Evolutionary conservation across 2,888 invertebrate genomes (phyloP).

Genomic region (Stenichneumon culpator): DNA sequence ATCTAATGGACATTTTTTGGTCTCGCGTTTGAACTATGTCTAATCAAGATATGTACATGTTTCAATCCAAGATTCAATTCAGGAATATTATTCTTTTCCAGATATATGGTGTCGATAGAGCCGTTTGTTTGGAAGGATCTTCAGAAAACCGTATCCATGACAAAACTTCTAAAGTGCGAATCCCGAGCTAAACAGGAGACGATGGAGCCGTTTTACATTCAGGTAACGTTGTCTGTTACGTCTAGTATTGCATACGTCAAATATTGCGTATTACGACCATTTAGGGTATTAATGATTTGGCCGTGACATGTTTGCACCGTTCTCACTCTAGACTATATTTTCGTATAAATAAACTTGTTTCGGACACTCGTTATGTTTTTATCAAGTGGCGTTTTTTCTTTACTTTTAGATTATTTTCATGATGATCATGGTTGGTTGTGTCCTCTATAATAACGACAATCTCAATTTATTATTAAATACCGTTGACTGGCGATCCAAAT

Average conservation of each 20-base stretch:
- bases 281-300: conserved; percentile 57
- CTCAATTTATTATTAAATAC: conserved; percentile 80
- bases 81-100: conserved; percentile 70
- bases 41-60: too few species aligned
- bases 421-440: conserved; percentile 81
- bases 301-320: conserved; percentile 59
- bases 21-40: too few species aligned
- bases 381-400: conserved; percentile 61
- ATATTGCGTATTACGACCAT: conserved; percentile 29
- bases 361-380: conserved; percentile 6
- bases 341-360: conserved; percentile 8
- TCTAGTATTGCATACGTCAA: conserved; percentile 43
- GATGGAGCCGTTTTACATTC: conserved; percentile 90
- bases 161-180: conserved; percentile 89
- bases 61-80: too few species aligned
- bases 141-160: conserved; percentile 89
- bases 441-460: conserved; percentile 81
- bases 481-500: conserved; percentile 77
- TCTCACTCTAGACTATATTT: conserved; percentile 43
- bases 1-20: too few species aligned
- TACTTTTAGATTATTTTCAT: conserved; percentile 83
- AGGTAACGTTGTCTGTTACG: conserved; percentile 86
- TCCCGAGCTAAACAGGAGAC: conserved; percentile 87
- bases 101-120: conserved; percentile 90
- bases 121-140: conserved; percentile 93